phyloP scores from a whole-genome alignment of 2,888 invertebrate genomes.

The Ceratothoa steindachneri region DNA sequence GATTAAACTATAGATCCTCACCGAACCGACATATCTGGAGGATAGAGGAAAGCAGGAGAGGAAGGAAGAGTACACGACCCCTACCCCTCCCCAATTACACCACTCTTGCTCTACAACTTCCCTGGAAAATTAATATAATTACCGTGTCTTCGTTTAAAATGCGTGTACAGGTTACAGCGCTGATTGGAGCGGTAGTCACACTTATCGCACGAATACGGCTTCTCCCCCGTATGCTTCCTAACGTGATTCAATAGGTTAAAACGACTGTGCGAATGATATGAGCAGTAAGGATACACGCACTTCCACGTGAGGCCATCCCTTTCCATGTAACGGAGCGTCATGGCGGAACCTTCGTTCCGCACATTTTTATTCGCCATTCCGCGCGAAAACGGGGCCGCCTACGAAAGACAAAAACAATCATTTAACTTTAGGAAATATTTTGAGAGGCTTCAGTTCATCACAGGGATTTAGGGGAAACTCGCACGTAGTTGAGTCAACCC shows the following conservation, averaged over 20 bases:
- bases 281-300: not conserved
- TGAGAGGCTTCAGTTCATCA: too few species aligned
- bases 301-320: not conserved
- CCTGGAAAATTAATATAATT: too few species aligned
- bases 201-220: not conserved
- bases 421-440: too few species aligned
- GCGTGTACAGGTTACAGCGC: not conserved
- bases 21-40: too few species aligned
- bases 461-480: too few species aligned
- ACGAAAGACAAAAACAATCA: not conserved
- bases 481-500: too few species aligned
- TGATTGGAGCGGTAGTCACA: not conserved
- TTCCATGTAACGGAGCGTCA: not conserved
- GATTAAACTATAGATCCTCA: too few species aligned
- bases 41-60: too few species aligned
- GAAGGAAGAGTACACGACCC: too few species aligned
- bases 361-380: not conserved
- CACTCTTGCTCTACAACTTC: too few species aligned
- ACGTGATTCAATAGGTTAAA: not conserved
- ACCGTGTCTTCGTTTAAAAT: not conserved
- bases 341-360: not conserved
- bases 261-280: not conserved
- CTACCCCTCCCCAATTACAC: too few species aligned
- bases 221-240: constrained; percentile 1
- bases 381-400: not conserved